Evolutionary conservation across 2,888 invertebrate species (phyloP).

Genomic region (Plagodis dolabraria): DNA sequence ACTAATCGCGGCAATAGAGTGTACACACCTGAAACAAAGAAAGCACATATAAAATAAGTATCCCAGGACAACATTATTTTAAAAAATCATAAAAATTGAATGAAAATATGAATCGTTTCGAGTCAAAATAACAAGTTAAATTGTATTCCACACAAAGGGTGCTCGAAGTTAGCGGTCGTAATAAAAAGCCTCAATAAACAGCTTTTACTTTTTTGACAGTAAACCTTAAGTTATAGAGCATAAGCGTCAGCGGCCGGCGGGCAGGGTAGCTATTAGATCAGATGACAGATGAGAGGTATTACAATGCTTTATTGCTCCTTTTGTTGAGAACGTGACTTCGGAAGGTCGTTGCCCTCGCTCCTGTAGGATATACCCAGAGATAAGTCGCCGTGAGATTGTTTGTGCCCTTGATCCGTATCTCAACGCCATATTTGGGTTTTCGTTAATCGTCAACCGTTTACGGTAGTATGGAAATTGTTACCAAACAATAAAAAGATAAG

Average conservation of each 20-base stretch:
- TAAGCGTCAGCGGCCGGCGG: slow-evolving; percentile 56
- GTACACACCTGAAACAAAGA: slow-evolving; percentile 74
- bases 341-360: slow-evolving; percentile 69
- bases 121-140: slow-evolving; percentile 57
- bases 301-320: slow-evolving; percentile 74
- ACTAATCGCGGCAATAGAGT: slow-evolving; percentile 30
- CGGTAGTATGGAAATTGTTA: slow-evolving; percentile 37
- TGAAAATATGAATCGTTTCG: slow-evolving; percentile 51
- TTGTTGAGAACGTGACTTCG: slow-evolving; percentile 68
- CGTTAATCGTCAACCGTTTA: slow-evolving; percentile 52
- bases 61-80: background rate
- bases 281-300: slow-evolving; percentile 76
- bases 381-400: slow-evolving; percentile 56
- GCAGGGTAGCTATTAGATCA: slow-evolving; percentile 67
- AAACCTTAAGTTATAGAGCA: slow-evolving; percentile 72
- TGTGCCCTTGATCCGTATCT: slow-evolving; percentile 61
- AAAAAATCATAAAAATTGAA: slow-evolving; percentile 29
- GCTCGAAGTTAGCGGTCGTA: slow-evolving; percentile 54
- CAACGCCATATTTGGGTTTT: slow-evolving; percentile 56
- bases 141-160: slow-evolving; percentile 60
- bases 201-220: slow-evolving; percentile 67
- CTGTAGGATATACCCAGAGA: slow-evolving; percentile 51
- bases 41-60: slow-evolving; percentile 29
- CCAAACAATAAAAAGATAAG: slow-evolving; percentile 38
- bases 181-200: slow-evolving; percentile 71